Evolutionary conservation across 1,140 invertebrate genomes (phyloP).

Genomic region (Drosophila pseudoobscura): DNA sequence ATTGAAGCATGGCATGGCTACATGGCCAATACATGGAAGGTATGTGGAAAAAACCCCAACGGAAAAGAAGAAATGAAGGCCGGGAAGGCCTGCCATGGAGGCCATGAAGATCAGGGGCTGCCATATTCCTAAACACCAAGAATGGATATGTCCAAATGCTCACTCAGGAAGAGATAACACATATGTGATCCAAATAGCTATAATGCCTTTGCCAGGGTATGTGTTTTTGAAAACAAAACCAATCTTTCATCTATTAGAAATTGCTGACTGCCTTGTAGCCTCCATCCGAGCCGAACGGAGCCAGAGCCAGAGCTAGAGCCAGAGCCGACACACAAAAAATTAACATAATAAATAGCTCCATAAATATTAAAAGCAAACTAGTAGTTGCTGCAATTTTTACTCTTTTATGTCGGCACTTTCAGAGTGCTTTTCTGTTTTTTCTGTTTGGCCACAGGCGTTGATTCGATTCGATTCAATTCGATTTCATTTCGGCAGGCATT

Average conservation of each 20-base stretch:
- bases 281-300: no score
- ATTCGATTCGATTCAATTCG: neutral
- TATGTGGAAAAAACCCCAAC: neutral
- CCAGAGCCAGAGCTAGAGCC: neutral
- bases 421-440: neutral
- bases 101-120: no score
- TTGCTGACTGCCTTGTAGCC: neutral
- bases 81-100: no score
- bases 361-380: slow-evolving; percentile 57
- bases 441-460: slow-evolving; percentile 10
- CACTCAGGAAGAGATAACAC: no score
- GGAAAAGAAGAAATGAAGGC: neutral
- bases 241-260: slow-evolving; percentile 25
- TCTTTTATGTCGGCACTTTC: neutral
- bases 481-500: slow-evolving; percentile 21
- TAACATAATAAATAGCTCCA: slow-evolving; percentile 64
- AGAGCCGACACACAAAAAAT: slow-evolving; percentile 19
- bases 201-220: no score
- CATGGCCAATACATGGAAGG: neutral
- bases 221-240: no score
- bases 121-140: no score
- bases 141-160: no score
- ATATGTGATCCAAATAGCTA: no score
- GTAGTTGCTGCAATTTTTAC: slow-evolving; percentile 47
- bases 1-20: slow-evolving; percentile 59